Evolutionary conservation across 2,797 vertebrate genomes (phyloP).

Genomic region (Muraenolepis orangiensis): DNA sequence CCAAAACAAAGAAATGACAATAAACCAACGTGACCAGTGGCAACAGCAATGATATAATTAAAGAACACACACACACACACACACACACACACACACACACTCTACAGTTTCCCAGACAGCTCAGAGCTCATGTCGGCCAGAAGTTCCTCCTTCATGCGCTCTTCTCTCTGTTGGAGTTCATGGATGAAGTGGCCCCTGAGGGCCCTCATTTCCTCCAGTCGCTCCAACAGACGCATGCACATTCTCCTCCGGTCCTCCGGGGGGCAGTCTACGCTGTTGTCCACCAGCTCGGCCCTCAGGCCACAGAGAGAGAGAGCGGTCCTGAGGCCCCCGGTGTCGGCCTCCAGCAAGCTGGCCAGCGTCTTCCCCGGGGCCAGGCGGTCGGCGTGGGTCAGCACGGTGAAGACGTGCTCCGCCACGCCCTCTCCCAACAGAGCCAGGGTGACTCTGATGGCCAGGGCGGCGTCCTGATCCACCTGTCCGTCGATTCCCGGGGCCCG

Average conservation of each 20-base stretch:
- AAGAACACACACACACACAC: not conserved
- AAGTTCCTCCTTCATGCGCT: slow-evolving; percentile 56
- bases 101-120: slow-evolving; percentile 52
- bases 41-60: not conserved
- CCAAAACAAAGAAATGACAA: not conserved
- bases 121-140: slow-evolving; percentile 56
- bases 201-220: slow-evolving; percentile 47
- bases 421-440: slow-evolving; percentile 53
- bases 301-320: slow-evolving; percentile 37
- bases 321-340: slow-evolving; percentile 36
- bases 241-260: slow-evolving; percentile 21
- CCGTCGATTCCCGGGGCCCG: slow-evolving; percentile 31
- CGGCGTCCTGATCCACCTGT: slow-evolving; percentile 14
- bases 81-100: slow-evolving; percentile 5
- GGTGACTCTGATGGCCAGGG: slow-evolving; percentile 23
- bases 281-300: slow-evolving; percentile 59
- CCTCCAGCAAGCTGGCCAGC: slow-evolving; percentile 45
- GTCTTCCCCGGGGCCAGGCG: slow-evolving; percentile 10
- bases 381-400: slow-evolving; percentile 54
- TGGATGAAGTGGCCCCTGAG: slow-evolving; percentile 59
- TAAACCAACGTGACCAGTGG: not conserved
- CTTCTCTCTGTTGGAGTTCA: slow-evolving; percentile 64
- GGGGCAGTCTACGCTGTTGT: slow-evolving; percentile 30
- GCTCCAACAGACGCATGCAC: slow-evolving; percentile 43
- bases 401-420: slow-evolving; percentile 43